Conservation (phyloP, 2,113 vertebrate genomes). For the Progne subis region DNA sequence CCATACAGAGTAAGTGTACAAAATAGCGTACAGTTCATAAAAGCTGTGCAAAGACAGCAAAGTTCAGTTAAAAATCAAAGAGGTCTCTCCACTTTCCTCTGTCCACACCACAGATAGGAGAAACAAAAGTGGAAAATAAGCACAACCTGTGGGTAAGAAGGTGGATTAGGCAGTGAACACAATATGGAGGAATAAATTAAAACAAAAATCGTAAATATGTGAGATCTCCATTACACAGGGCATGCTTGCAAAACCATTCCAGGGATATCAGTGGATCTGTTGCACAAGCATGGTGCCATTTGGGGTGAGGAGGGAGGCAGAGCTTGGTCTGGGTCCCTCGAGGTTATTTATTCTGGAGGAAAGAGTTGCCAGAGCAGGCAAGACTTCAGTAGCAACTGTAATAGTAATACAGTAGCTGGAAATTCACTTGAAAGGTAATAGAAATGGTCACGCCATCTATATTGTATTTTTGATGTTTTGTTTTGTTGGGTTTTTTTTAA, state of each 20-base stretch:
- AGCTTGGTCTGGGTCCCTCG: background rate
- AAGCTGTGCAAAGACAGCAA: constrained; percentile 80
- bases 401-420: background rate
- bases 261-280: background rate
- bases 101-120: background rate
- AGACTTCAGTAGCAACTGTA: background rate
- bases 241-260: background rate
- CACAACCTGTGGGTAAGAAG: background rate
- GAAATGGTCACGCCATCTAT: background rate
- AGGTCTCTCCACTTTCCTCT: constrained; percentile 46
- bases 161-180: background rate
- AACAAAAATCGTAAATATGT: background rate
- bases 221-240: background rate
- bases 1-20: constrained; percentile 78
- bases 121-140: background rate
- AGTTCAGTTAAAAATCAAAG: constrained; percentile 70
- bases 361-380: background rate
- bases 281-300: rapidly evolving
- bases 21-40: constrained; percentile 77
- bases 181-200: background rate
- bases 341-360: background rate
- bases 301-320: background rate
- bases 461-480: background rate
- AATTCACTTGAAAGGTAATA: background rate
- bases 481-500: background rate